phyloP scores from a whole-genome alignment of 2,888 invertebrate genomes.

The Callosobruchus maculatus region DNA sequence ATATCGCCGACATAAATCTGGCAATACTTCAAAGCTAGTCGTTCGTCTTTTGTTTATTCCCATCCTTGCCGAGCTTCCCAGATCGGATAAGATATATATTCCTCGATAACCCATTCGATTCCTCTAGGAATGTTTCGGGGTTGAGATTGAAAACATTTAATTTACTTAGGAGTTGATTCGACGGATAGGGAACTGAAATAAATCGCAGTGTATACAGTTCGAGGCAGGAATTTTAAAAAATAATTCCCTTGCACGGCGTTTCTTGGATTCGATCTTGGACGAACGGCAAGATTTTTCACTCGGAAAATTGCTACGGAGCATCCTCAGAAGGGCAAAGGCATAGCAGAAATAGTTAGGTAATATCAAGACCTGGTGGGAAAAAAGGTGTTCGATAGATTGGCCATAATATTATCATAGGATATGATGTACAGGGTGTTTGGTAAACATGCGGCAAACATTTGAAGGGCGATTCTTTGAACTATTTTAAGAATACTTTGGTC shows the following conservation, averaged over 20 bases:
- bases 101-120: not conserved
- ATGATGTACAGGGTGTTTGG: too few relatives aligned
- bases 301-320: not conserved
- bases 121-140: not conserved
- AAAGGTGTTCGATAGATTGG: too few relatives aligned
- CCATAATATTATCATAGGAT: too few relatives aligned
- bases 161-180: constrained; percentile 1
- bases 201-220: not conserved
- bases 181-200: not conserved
- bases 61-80: constrained; percentile 4
- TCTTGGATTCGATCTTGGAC: not conserved
- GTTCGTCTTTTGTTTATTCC: constrained; percentile 23
- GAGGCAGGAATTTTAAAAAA: not conserved
- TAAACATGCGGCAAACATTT: too few relatives aligned
- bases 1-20: constrained; percentile 36
- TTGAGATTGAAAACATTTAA: constrained; percentile 1
- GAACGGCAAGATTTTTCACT: not conserved
- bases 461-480: too few relatives aligned
- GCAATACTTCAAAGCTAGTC: constrained; percentile 31
- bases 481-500: too few relatives aligned
- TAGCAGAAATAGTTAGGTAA: not conserved
- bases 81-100: not conserved
- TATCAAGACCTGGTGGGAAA: too few relatives aligned
- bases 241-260: not conserved
- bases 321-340: not conserved